A percentile compares a stretch with the other conserved stretches of the same genome.
Evolutionary conservation across 2,797 vertebrate species (phyloP).

Genomic region (Sorex maritimensis): DNA sequence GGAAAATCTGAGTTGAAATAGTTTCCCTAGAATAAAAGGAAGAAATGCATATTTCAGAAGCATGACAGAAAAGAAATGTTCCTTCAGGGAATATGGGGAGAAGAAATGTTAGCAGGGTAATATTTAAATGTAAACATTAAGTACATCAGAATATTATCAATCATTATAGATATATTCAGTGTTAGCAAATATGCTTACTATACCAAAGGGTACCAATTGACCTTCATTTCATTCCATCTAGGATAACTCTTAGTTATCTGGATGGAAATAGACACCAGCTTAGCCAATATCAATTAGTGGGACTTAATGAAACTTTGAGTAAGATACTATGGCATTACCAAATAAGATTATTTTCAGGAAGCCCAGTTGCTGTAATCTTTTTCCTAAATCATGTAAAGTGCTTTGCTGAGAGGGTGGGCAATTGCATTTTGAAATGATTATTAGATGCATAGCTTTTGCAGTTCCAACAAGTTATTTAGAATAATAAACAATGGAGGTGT

Average conservation of each 20-base stretch:
- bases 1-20: constrained; percentile 57
- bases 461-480: background rate
- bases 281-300: background rate
- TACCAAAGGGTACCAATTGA: background rate
- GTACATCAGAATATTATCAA: no score
- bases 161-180: background rate
- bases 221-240: background rate
- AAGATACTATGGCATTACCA: background rate
- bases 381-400: background rate
- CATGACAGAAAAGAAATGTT: background rate
- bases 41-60: constrained; percentile 18
- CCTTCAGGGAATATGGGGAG: constrained; percentile 2
- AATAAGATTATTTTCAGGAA: no score
- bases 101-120: background rate
- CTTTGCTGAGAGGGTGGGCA: no score
- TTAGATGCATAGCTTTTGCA: background rate
- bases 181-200: background rate
- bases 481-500: background rate
- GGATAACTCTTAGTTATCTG: background rate
- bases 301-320: accelerated
- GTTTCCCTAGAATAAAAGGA: constrained; percentile 8
- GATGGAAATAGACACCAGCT: background rate
- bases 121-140: background rate
- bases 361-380: background rate
- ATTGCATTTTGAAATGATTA: background rate